Evolutionary conservation across 2,113 vertebrate genomes (phyloP), one percentile per base, ranked within the genome.

Genomic region (Anoplopoma fimbria): DNA sequence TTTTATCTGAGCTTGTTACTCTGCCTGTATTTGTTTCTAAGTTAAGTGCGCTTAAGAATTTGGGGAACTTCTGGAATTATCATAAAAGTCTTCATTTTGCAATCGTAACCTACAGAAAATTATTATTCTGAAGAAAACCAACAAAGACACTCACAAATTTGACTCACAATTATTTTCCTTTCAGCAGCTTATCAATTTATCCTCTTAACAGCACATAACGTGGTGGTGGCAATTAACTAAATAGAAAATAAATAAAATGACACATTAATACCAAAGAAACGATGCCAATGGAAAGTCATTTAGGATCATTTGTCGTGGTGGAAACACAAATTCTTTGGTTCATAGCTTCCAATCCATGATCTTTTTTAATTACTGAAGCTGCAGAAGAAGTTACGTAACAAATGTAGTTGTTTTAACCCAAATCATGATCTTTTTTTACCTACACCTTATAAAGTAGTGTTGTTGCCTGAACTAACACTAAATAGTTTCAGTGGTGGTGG

Each of bases 1-100:
- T 79, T 71, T 84, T 49, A 75, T 51, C 42, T 51, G 4, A 62
- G 33, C 55, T 61, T 45, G 27, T 70, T 75, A 71, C 51, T 61
- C 0, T 1, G 47, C 45, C 21, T 80, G 31, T 49, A 55, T 69
- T 78, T 68, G 45, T 81, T 77, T 79, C 63, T 15, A 69, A 45
- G 65, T 62, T 6, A 64, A 49, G 34, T 55, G 29, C 19, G 51
- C 9, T 33, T 42, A 6, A n/a, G 5, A 27, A 7, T 12, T 68
- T 34, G n/a, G 15, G 47, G 33, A 45, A 36, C 27, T 34, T 51
- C 19, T 51, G 69, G 15, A 51, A 15, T 72, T 25, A 40, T 72
- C 17, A 25, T 62, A 23, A 19, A 25, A 77, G 42, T 53, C 19
- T 73, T 40, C 2, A n/a, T 75, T 38, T 58, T 70, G 25, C 6